Evolutionary conservation across 2,113 vertebrate species (phyloP), one percentile per base, ranked within the genome.

Genomic region (Fregata magnificens): DNA sequence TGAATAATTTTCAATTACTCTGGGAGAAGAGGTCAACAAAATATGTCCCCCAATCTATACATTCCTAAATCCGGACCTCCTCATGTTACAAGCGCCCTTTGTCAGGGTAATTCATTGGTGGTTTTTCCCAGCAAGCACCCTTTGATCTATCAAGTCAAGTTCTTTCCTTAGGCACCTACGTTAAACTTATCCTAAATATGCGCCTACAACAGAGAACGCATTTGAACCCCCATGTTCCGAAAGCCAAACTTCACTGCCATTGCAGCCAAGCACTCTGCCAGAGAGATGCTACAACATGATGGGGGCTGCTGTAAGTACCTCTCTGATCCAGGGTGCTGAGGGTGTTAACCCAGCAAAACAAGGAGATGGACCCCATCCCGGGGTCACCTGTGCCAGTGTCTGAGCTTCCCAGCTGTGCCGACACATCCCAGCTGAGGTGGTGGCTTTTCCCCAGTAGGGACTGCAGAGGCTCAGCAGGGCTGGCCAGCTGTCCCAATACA

Each of bases 1-100:
- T 96, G 93, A 97, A 93, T 96, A 93, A 96, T 96, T 96, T 97
- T 96, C 94, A 97, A 93, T 97, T 96, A 95, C 76, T 97, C 45
- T 94, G 55, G 32, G 55, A 96, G 86, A 90, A 82, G 71, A 96
- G 93, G 95, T 97, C 95, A 93, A 72, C 71, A 90, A 90, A 97
- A 87, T 77, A 73, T 44, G 16, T 88, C 91, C 87, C 89, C 71
- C 32, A 80, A 6, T 91, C 73, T 93, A 78, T 77, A 69, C 50
- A 21, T 91, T 94, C 82, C 71, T 88, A 90, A 90, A 94, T 45
- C 44, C 47, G 70, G 74, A 91, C 40, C 38, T 95, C 34, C 67
- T 90, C 70, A 88, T 4, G 2, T 82, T 94, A 66, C 16, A 26
- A 85, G 53, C 80, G 58, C 32, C 70, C 53, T 94, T 66, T 80